These are phyloP conservation scores for Episyrphus balteatus DNA, from an alignment of 1,140 invertebrate genomes.

Conservation along the genomic window DNA sequence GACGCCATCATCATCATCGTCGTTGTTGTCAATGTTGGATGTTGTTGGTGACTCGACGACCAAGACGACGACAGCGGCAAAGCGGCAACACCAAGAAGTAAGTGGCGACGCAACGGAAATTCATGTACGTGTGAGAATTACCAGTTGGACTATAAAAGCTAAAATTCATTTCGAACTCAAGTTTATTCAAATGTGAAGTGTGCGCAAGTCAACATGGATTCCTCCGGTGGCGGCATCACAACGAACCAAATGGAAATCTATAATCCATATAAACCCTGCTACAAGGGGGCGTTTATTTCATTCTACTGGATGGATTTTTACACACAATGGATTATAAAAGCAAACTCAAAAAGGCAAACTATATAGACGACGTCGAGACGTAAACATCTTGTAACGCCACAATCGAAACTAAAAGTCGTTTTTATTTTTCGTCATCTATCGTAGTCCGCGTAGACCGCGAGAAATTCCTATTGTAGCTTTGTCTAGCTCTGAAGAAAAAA, in stretches of 20 bases:
- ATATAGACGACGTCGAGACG: background rate
- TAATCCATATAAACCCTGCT: background rate
- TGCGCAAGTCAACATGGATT: conserved; percentile 30
- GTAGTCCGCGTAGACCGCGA: too few species aligned
- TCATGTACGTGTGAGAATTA: conserved; percentile 5
- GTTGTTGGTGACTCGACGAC: background rate
- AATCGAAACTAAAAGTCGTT: too few species aligned
- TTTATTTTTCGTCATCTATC: too few species aligned
- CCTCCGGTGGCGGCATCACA: background rate
- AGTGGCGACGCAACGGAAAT: too few species aligned
- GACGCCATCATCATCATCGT: background rate
- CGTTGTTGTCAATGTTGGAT: background rate
- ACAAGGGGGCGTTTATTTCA: background rate
- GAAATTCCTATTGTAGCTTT: too few species aligned
- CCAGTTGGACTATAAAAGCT: conserved; percentile 30
- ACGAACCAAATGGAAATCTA: background rate
- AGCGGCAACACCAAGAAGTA: background rate
- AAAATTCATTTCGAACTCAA: conserved; percentile 34
- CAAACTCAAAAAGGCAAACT: conserved; percentile 1
- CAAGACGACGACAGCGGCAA: background rate
- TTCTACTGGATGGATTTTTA: background rate
- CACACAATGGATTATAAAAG: background rate
- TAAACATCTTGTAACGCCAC: too few species aligned
- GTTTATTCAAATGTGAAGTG: conserved; percentile 36
- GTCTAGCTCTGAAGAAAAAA: too few species aligned